Base-by-base conservation (phyloP, 2,797 vertebrate species). In the Melanotaenia boesemani region DNA sequence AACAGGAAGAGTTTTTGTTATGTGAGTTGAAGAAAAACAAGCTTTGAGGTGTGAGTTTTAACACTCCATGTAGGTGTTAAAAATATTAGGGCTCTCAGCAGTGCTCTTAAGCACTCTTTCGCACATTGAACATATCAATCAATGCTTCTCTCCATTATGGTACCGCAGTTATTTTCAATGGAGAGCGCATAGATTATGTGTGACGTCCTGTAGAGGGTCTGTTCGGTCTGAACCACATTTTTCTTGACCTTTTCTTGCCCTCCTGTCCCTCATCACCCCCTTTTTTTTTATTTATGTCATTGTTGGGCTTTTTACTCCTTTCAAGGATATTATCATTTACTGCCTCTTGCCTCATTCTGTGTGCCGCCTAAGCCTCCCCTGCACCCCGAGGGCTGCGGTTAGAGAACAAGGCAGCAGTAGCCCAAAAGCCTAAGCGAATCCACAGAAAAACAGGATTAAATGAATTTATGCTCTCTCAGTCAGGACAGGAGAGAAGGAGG, bases 371-470 rank as follows among this genome's bases (percentile, higher is more conserved):
- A 89, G 79, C 86, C 72, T 50, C 71, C 79, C 70, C 75, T 18
- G 66, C 88, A 91, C 91, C 94, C 92, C 7, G 76, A 89, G 90
- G 93, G 91, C 88, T 88, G 87, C 83, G 90, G 80, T 85, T 83
- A 57, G 82, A 86, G 85, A 91, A 90, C 82, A 88, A 86, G 86
- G 88, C 84, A 86, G 84, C 86, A 79, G 90, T 86, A 86, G 91
- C 86, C 91, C 89, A 88, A 91, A 89, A 92, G 88, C 87, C 89
- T 87, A 85, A 93, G 91, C 87, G 79, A 90, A 94, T 92, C 89
- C 84, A 81, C 91, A 91, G 92, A 93, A 95, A 95, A 95, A 94
- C 92, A 91, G 92, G 94, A 95, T 95, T 95, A 95, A 93, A 93
- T 93, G 91, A 95, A 95, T 95, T 94, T 94, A 95, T 95, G 92